Percentiles rank a stretch among this genome's conserved stretches.
phyloP scores from a whole-genome alignment of 2,888 invertebrate species.

The Cryptus armator region DNA sequence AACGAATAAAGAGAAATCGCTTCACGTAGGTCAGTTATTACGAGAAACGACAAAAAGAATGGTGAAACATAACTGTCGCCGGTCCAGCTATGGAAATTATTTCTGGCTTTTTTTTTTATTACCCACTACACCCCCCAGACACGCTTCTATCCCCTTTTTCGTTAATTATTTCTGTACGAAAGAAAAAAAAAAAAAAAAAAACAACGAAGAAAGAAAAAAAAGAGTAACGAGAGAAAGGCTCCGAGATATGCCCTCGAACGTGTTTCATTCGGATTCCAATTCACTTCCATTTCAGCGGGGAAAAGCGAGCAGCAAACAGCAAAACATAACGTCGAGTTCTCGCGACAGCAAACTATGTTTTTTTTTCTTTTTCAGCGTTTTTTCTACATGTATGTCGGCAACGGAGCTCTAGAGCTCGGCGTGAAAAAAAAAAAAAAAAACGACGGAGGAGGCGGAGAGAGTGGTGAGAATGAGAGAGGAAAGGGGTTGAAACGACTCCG shows the following conservation, averaged over 20 bases:
- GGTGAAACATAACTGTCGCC: slow-evolving; percentile 19
- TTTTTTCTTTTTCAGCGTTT: slow-evolving; percentile 7
- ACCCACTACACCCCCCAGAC: not conserved
- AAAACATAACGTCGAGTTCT: slow-evolving; percentile 52
- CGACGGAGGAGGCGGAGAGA: not conserved
- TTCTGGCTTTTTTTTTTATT: slow-evolving; percentile 6
- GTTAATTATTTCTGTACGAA: slow-evolving; percentile 48
- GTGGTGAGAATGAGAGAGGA: slow-evolving; percentile 21
- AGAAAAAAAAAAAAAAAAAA: slow-evolving; percentile 6
- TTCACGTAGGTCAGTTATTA: slow-evolving; percentile 45
- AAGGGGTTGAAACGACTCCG: slow-evolving; percentile 48
- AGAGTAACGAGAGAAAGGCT: not conserved
- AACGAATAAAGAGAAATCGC: slow-evolving; percentile 36
- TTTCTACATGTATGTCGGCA: slow-evolving; percentile 26
- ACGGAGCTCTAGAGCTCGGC: slow-evolving; percentile 31
- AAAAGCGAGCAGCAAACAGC: slow-evolving; percentile 37
- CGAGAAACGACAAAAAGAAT: slow-evolving; percentile 29
- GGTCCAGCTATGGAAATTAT: slow-evolving; percentile 14
- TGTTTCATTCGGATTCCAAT: slow-evolving; percentile 51
- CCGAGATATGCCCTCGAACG: slow-evolving; percentile 44
- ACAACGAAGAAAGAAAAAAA: not conserved
- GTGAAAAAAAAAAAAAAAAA: slow-evolving; percentile 23
- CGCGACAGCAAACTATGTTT: slow-evolving; percentile 30
- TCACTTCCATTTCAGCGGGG: slow-evolving; percentile 48
- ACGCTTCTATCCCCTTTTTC: slow-evolving; percentile 8